phyloP scores from a whole-genome alignment of 2,797 vertebrate genomes.

The Balearica regulorum region DNA sequence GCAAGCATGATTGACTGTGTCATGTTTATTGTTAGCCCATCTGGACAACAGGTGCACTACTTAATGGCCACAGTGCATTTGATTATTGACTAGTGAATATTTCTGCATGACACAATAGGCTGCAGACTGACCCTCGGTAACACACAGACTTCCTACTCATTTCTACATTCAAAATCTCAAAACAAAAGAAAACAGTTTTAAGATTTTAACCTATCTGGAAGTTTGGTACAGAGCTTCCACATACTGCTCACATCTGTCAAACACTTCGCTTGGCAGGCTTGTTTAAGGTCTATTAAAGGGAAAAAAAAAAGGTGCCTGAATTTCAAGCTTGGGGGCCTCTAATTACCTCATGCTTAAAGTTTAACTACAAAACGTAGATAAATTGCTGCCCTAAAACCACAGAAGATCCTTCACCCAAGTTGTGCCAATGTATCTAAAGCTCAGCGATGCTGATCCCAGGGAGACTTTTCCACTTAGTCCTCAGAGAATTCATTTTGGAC shows the following conservation, averaged over 20 bases:
- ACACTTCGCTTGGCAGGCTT: constrained; percentile 7
- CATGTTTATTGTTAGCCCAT: constrained; percentile 48
- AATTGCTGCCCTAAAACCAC: constrained; percentile 67
- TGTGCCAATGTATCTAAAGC: constrained; percentile 55
- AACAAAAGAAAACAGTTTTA: constrained; percentile 31
- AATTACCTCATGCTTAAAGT: constrained; percentile 69
- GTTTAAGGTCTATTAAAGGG: constrained; percentile 42
- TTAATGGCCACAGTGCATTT: constrained; percentile 18
- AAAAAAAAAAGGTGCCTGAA: constrained; percentile 49
- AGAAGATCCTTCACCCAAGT: constrained; percentile 58
- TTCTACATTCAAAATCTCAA: constrained; percentile 29
- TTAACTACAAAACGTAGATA: constrained; percentile 73
- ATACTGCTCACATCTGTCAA: not conserved
- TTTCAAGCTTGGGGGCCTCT: constrained; percentile 71
- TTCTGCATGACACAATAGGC: constrained; percentile 44
- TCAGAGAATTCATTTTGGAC: constrained; percentile 36
- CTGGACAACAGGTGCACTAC: constrained; percentile 54
- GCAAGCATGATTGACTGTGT: constrained; percentile 2
- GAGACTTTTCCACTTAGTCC: constrained; percentile 49
- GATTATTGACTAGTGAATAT: constrained; percentile 51
- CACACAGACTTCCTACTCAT: not conserved
- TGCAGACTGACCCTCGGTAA: not conserved
- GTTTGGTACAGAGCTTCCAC: constrained; percentile 30
- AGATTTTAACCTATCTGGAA: constrained; percentile 33
- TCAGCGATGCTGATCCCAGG: constrained; percentile 57